Evolutionary conservation across 2,888 invertebrate species (phyloP).

Genomic region (Thelaira solivaga): DNA sequence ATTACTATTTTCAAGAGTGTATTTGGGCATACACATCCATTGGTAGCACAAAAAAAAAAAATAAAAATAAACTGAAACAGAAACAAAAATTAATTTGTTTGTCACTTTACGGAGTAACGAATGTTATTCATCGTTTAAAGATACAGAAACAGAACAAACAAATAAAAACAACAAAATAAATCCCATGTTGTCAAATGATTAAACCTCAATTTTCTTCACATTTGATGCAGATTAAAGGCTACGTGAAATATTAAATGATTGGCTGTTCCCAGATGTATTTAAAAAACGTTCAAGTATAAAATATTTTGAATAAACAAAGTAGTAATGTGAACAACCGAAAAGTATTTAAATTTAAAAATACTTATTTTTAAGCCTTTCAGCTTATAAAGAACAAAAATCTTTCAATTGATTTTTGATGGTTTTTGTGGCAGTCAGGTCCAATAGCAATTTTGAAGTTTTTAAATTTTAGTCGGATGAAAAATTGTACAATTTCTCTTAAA

Average conservation of each 20-base stretch:
- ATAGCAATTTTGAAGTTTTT: too few species aligned
- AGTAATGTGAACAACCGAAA: background rate
- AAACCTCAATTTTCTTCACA: constrained; percentile 57
- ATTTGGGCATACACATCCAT: background rate
- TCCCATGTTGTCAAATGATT: constrained; percentile 60
- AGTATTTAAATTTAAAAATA: background rate
- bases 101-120: constrained; percentile 56
- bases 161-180: constrained; percentile 23
- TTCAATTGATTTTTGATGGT: too few species aligned
- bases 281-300: constrained; percentile 29
- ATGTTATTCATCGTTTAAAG: constrained; percentile 50
- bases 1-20: background rate
- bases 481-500: too few species aligned
- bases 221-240: constrained; percentile 56
- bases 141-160: background rate
- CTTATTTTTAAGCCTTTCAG: background rate
- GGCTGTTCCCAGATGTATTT: constrained; percentile 37
- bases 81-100: constrained; percentile 61
- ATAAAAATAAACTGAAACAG: constrained; percentile 23
- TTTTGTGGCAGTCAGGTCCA: too few species aligned
- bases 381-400: background rate
- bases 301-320: constrained; percentile 38
- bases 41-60: background rate
- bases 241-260: constrained; percentile 28
- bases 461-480: too few species aligned